A percentile compares a stretch with the other conserved stretches of the same genome.
These are phyloP conservation scores for Acronicta alni DNA, from an alignment of 2,888 invertebrate genomes.

Conservation along the genomic window DNA sequence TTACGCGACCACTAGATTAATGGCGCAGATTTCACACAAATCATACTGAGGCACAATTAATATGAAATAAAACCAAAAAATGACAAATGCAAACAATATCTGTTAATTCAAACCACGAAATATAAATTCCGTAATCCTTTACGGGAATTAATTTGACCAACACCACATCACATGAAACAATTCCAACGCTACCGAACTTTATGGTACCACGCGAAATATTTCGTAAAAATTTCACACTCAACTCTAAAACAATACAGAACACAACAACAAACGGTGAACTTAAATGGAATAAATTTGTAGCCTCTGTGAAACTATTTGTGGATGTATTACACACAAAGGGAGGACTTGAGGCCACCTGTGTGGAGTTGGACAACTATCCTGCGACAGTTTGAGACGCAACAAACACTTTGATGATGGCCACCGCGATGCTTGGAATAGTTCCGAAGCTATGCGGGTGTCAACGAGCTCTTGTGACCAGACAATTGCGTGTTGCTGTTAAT, in stretches of 20 bases:
- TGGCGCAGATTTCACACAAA: too few species aligned
- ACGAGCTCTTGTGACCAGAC: constrained; percentile 11
- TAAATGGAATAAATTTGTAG: constrained; percentile 57
- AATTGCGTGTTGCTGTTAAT: constrained; percentile 1
- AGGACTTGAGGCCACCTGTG: constrained; percentile 46
- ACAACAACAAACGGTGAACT: constrained; percentile 41
- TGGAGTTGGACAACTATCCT: constrained; percentile 50
- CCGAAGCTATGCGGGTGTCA: constrained; percentile 45
- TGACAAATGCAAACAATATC: neutral
- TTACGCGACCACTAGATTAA: too few species aligned
- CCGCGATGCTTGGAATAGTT: constrained; percentile 50
- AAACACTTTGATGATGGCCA: constrained; percentile 51
- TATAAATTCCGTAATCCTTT: constrained; percentile 27
- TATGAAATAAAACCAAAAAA: constrained; percentile 8
- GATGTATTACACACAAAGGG: constrained; percentile 57
- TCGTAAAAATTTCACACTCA: constrained; percentile 39
- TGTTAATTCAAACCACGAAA: constrained; percentile 4
- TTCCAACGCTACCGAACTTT: constrained; percentile 34
- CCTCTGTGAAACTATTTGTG: constrained; percentile 50
- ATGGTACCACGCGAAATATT: constrained; percentile 44
- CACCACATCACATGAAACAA: constrained; percentile 44
- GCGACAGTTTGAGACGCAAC: constrained; percentile 49
- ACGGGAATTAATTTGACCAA: constrained; percentile 18
- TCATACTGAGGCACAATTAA: too few species aligned
- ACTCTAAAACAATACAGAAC: constrained; percentile 28